Base-by-base conservation (phyloP, 2,113 vertebrate genomes). In the Coracopsis vasa region DNA sequence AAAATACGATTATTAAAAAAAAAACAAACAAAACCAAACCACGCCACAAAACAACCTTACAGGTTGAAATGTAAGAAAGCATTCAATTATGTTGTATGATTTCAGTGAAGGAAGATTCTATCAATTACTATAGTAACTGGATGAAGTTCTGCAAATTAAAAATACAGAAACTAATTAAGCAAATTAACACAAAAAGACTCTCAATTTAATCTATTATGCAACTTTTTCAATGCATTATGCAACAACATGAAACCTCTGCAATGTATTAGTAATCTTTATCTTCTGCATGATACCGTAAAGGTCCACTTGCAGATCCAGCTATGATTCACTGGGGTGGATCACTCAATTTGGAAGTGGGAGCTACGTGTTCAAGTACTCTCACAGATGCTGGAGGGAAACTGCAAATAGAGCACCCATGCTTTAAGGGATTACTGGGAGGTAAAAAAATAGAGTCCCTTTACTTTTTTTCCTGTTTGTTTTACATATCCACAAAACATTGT, bases 151-250 rank as follows among this genome's bases (percentile, higher is more conserved):
- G 2, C 28, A 20, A 47, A 72, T 60, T 48, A 71, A 74, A 88
- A 95, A 71, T 66, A 90, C 94, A 90, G 5, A 69, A 88, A 78
- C 29, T 60, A 79, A 71, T 71, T 53, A 44, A 24, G 39, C 7
- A 86, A 94, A 74, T n/a, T 25, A 80, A 67, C 29, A 84, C 70
- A 35, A 65, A 92, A 80, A 86, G 33, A 60, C 27, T 27, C 47
- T 72, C 47, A 90, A 71, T 54, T 35, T 86, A 79, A 73, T 42
- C 66, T 35, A 53, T 83, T 86, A 94, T 47, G 31, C 1, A 89
- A 81, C 17, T 41, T 84, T 58, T 84, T 62, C 54, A 74, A 31
- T 28, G 42, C 29, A 70, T 61, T 53, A 56, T 42, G 45, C 31
- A 86, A 56, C 75, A 94, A 51, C 21, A 47, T 21, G 37, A 90